Percentiles rank a stretch among this genome's conserved stretches.
phyloP scores from a whole-genome alignment of 1,140 invertebrate species.

The Ericerus pela region DNA sequence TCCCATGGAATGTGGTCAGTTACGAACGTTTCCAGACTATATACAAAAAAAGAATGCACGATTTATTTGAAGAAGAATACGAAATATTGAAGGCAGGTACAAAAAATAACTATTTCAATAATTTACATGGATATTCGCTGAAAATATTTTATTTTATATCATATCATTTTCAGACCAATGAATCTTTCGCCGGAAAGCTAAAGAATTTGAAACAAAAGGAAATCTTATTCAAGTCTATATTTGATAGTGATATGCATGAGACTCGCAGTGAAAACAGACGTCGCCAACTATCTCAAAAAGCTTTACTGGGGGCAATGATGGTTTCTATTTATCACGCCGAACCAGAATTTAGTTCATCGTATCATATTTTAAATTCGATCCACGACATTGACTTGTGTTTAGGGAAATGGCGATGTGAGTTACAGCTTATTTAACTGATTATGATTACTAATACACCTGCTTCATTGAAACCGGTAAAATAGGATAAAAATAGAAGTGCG shows the following conservation, averaged over 20 bases:
- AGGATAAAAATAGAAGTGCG: too few relatives aligned
- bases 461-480: too few relatives aligned
- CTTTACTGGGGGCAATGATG: background rate
- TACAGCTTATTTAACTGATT: too few relatives aligned
- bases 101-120: too few relatives aligned
- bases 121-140: background rate
- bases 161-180: background rate
- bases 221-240: background rate
- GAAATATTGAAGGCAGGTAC: background rate
- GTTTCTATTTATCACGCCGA: background rate
- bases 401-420: background rate
- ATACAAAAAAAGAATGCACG: background rate
- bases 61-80: background rate
- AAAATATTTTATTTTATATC: background rate
- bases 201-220: background rate
- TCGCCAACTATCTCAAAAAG: background rate
- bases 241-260: background rate
- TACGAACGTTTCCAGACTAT: background rate
- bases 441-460: too few relatives aligned
- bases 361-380: slow-evolving; percentile 1
- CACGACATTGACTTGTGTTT: background rate
- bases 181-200: background rate
- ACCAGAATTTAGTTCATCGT: background rate
- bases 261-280: background rate
- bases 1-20: background rate